Evolutionary conservation across 2,113 vertebrate species (phyloP).

Genomic region (Anolis sagrei): DNA sequence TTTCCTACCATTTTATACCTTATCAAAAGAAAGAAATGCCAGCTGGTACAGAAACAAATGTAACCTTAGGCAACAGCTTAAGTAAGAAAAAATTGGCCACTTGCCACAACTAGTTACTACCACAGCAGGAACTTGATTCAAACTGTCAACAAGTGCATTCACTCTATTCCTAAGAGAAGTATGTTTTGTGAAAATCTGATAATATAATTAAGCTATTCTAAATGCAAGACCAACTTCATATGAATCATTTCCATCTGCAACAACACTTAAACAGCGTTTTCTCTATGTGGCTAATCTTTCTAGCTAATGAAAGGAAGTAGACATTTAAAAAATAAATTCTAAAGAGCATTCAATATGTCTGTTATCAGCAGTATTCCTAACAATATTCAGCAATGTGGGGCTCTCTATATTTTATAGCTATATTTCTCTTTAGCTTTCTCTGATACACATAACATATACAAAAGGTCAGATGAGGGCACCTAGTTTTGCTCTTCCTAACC

Average conservation of each 20-base stretch:
- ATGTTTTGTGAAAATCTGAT: slow-evolving; percentile 14
- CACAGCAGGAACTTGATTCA: fast-evolving
- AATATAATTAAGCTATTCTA: neutral
- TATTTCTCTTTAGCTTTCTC: neutral
- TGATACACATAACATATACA: no score
- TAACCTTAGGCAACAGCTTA: neutral
- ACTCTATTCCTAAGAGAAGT: neutral
- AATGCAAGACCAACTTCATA: neutral
- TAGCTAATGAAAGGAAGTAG: neutral
- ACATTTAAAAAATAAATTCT: neutral
- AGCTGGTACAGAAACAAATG: neutral
- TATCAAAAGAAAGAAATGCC: slow-evolving; percentile 28
- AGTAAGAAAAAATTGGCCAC: neutral
- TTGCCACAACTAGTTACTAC: neutral
- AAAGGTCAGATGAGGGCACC: no score
- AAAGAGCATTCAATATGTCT: neutral
- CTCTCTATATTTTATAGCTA: no score
- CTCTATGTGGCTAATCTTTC: neutral
- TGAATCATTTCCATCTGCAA: slow-evolving; percentile 14
- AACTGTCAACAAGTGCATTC: neutral
- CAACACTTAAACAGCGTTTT: neutral
- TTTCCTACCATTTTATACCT: neutral
- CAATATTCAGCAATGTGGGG: neutral
- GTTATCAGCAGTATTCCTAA: neutral
- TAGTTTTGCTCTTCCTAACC: no score